Percentiles rank a stretch among this genome's conserved stretches.
phyloP scores from a whole-genome alignment of 2,797 vertebrate genomes.

The Coendou prehensilis region DNA sequence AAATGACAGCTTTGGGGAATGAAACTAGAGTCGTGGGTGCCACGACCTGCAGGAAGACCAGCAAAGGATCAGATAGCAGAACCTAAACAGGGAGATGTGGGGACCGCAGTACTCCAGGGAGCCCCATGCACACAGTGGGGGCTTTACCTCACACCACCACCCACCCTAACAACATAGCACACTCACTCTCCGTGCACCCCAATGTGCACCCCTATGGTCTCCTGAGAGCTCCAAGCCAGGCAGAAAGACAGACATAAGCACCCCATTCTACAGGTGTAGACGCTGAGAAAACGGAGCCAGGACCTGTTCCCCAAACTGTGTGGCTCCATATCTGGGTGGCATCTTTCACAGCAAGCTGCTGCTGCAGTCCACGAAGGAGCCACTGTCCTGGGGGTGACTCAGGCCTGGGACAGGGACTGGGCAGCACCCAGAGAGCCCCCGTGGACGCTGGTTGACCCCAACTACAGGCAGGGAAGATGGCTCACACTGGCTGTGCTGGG shows the following conservation, averaged over 20 bases:
- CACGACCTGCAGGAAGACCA: not conserved
- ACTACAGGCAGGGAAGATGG: conserved; percentile 38
- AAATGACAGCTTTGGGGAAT: not conserved
- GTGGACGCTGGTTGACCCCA: not conserved
- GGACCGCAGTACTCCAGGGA: not conserved
- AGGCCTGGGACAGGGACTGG: not conserved
- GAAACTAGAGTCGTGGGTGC: not conserved
- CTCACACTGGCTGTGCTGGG: not conserved
- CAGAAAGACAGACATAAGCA: not conserved
- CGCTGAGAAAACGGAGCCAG: not conserved
- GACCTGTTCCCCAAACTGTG: fast-evolving
- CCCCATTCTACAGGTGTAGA: too few species aligned
- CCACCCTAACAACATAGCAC: fast-evolving
- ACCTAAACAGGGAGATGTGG: not conserved
- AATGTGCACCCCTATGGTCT: fast-evolving
- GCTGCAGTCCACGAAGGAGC: fast-evolving
- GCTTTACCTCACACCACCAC: not conserved
- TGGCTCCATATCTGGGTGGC: fast-evolving
- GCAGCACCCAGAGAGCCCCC: not conserved
- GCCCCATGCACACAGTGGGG: not conserved
- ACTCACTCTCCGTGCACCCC: fast-evolving
- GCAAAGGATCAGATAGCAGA: not conserved
- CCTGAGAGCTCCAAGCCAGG: not conserved
- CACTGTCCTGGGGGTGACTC: not conserved
- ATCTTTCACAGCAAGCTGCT: not conserved